Evolutionary conservation across 2,113 vertebrate species (phyloP).

Genomic region (Aegithalos caudatus): DNA sequence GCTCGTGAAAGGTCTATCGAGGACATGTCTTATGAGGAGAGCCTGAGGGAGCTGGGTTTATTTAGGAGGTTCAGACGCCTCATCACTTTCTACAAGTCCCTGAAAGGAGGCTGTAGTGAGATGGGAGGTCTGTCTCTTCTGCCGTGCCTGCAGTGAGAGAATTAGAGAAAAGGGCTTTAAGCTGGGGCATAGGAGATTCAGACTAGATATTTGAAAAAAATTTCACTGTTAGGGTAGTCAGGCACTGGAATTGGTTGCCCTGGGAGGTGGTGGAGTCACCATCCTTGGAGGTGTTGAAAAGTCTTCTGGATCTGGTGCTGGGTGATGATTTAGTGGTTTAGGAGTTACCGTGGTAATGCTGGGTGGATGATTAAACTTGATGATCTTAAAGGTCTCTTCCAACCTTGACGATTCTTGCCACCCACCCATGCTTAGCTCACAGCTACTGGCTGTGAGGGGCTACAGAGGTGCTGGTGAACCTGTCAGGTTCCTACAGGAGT

Average conservation of each 20-base stretch:
- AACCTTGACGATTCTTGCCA: neutral
- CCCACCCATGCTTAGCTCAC: neutral
- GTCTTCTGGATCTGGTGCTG: neutral
- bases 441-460: neutral
- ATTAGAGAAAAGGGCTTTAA: neutral
- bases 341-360: neutral
- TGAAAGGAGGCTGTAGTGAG: neutral
- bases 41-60: neutral
- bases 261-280: neutral
- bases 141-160: neutral
- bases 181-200: neutral
- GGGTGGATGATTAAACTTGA: neutral
- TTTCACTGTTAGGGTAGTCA: neutral
- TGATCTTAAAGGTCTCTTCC: neutral
- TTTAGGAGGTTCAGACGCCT: neutral
- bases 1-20: neutral
- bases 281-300: neutral
- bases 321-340: neutral
- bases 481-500: neutral
- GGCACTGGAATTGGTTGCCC: neutral
- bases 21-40: neutral
- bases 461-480: neutral
- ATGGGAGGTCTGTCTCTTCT: accelerated
- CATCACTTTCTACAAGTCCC: accelerated
- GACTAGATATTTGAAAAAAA: no score